Evolutionary conservation across 2,888 invertebrate species (phyloP).

Genomic region (Campopleginae sp.): DNA sequence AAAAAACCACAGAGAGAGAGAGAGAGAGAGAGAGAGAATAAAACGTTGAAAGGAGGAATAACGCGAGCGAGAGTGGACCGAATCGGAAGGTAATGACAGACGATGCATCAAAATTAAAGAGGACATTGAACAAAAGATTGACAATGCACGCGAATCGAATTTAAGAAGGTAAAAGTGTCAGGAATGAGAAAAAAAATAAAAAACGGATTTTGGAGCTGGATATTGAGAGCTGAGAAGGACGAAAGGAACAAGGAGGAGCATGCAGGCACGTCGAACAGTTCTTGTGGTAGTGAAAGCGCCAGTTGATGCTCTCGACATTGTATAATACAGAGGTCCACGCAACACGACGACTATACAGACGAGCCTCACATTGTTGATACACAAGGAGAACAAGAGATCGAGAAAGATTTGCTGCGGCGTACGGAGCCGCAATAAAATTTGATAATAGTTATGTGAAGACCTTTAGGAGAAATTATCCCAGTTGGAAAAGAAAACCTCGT

Average conservation of each 20-base stretch:
- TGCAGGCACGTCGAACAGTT: constrained; percentile 37
- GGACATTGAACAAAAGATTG: background rate
- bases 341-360: constrained; percentile 4
- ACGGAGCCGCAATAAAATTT: constrained; percentile 56
- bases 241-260: constrained; percentile 28
- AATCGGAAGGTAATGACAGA: background rate
- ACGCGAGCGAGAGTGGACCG: background rate
- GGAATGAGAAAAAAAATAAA: background rate
- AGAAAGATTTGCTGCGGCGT: constrained; percentile 1
- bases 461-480: constrained; percentile 55
- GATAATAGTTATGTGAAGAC: constrained; percentile 49
- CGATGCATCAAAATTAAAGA: constrained; percentile 1
- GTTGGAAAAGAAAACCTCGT: constrained; percentile 29
- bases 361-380: constrained; percentile 8
- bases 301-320: constrained; percentile 41
- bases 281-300: constrained; percentile 61
- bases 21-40: background rate
- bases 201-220: background rate
- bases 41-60: background rate
- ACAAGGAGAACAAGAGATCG: background rate
- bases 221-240: constrained; percentile 10
- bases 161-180: background rate
- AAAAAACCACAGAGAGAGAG: background rate
- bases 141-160: constrained; percentile 16
- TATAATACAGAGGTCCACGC: constrained; percentile 14